These are phyloP conservation scores for Rhyacophila brunnea DNA, from an alignment of 1,140 invertebrate genomes.

Conservation along the genomic window DNA sequence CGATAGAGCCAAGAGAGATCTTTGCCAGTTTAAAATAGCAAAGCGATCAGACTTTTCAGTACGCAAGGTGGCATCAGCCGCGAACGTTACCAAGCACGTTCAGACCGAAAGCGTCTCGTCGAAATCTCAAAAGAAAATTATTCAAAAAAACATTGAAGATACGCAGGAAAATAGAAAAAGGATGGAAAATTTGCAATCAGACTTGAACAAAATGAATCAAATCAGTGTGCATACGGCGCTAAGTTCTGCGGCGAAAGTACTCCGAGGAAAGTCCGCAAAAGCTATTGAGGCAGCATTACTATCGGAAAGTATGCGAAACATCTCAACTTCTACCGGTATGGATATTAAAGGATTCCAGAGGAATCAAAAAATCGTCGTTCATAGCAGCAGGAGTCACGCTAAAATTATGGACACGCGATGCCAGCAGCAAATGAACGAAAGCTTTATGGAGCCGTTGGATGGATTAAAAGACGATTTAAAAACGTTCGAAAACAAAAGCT, in stretches of 20 bases:
- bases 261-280: slow-evolving; percentile 71
- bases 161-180: slow-evolving; percentile 50
- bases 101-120: slow-evolving; percentile 56
- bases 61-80: slow-evolving; percentile 63
- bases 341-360: slow-evolving; percentile 45
- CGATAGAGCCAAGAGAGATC: slow-evolving; percentile 64
- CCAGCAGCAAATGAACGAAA: slow-evolving; percentile 48
- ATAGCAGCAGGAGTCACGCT: slow-evolving; percentile 43
- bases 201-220: slow-evolving; percentile 53
- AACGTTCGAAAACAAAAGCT: slow-evolving; percentile 61
- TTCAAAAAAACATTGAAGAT: slow-evolving; percentile 43
- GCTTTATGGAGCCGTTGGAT: slow-evolving; percentile 55
- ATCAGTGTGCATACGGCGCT: slow-evolving; percentile 48
- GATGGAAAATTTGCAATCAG: slow-evolving; percentile 48
- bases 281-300: slow-evolving; percentile 67
- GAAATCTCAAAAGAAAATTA: slow-evolving; percentile 52
- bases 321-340: slow-evolving; percentile 46
- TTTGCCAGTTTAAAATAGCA: slow-evolving; percentile 59
- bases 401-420: slow-evolving; percentile 47
- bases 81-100: slow-evolving; percentile 64
- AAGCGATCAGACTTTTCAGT: slow-evolving; percentile 68
- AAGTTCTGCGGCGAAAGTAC: slow-evolving; percentile 51
- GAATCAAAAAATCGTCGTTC: slow-evolving; percentile 39
- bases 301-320: slow-evolving; percentile 59
- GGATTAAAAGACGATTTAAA: slow-evolving; percentile 61